A percentile compares a stretch with the other conserved stretches of the same genome.
phyloP scores from a whole-genome alignment of 1,140 invertebrate species.

The Caerostris extrusa region DNA sequence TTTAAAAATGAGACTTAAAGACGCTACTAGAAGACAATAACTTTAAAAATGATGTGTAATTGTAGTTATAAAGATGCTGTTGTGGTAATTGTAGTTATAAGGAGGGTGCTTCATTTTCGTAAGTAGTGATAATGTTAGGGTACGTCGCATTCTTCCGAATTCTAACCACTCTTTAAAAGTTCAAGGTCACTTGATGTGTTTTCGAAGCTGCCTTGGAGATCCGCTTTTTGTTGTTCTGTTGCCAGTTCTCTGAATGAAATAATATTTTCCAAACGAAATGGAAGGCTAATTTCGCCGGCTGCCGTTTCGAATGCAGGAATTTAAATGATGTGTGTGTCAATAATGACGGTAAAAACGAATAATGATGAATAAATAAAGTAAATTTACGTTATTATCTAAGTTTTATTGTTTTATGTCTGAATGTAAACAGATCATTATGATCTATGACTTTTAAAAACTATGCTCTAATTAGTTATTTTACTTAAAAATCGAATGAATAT shows the following conservation, averaged over 20 bases:
- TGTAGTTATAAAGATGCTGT: not conserved
- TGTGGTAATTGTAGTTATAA: not conserved
- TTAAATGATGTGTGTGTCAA: not conserved
- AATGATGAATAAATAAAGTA: too few relatives aligned
- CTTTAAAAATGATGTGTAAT: too few relatives aligned
- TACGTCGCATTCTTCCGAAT: conserved; percentile 1
- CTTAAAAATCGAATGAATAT: too few relatives aligned
- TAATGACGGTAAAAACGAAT: not conserved
- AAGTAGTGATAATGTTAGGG: conserved; percentile 6
- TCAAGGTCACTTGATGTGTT: conserved; percentile 18
- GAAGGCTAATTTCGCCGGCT: not conserved
- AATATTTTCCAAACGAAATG: not conserved
- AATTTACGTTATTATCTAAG: too few relatives aligned
- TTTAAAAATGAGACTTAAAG: not conserved
- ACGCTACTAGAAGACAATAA: not conserved
- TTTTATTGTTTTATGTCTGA: too few relatives aligned
- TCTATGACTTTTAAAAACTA: too few relatives aligned
- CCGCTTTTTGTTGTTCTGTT: conserved; percentile 38
- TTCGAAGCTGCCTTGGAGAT: conserved; percentile 35
- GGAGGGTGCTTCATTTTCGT: not conserved
- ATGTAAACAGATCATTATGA: too few relatives aligned
- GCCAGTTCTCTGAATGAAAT: not conserved
- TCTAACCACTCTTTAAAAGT: conserved; percentile 7
- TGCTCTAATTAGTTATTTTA: too few relatives aligned
- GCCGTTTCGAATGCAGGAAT: conserved; percentile 1